Base-by-base conservation (phyloP, 2,888 invertebrate genomes). In the Tachystola acroxantha region DNA sequence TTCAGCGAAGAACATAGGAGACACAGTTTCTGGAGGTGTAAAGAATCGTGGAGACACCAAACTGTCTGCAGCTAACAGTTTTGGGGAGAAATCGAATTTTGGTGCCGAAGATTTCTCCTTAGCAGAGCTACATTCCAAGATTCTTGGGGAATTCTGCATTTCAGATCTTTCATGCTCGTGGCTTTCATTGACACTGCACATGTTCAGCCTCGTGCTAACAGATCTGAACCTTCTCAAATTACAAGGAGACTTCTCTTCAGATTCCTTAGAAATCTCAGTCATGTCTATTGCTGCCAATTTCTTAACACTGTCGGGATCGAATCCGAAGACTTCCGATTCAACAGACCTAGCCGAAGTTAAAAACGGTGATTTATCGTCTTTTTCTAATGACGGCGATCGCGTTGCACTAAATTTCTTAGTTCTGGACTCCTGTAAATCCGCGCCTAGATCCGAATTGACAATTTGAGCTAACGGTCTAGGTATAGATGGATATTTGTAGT, bases 331-430 rank as follows among this genome's bases (percentile, higher is more conserved):
- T 32, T 61, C 61, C 10, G 42, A 34, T 20, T 70, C 71, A 22
- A 73, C 78, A 3, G 64, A 56, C 30, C 69, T 72, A 1, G 74
- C 76, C 40, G 69, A 69, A 12, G 48, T 45, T 7, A 74, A 42
- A 38, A 86, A 82, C 5, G 88, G 88, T 0, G 81, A 79, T 38
- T 81, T 86, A 2, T 88, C 87, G 79, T 88, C 87, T 48, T 85
- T 86, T 40, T 88, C 88, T n/a, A 88, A 51, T 0, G 87, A 87
- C 0, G 88, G 88, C 0, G 88, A 88, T 7, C 88, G 56, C 0
- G 88, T 86, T 0, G 80, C 86, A 36, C 87, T 85, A 45, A 54
- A 85, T 40, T 80, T 84, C 37, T 79, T 82, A 1, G 74, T 64
- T n/a, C 76, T 59, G 1, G 69, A 53, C 34, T 77, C 81, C 29